These are phyloP conservation scores for Antheraea pernyi DNA, from an alignment of 1,140 invertebrate genomes.

Conservation along the genomic window DNA sequence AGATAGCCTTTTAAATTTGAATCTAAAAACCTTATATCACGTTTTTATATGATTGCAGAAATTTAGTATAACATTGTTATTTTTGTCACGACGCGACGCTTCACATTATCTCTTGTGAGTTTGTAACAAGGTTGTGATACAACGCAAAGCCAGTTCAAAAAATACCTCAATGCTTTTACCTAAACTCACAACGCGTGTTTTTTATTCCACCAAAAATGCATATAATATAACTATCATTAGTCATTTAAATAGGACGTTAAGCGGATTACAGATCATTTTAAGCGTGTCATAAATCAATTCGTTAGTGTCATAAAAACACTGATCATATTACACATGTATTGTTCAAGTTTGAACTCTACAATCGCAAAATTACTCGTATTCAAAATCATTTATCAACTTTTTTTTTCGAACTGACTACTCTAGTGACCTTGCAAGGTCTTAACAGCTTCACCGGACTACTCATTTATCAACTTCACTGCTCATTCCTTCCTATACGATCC, in stretches of 20 bases:
- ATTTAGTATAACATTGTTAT: background rate
- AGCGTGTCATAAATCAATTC: too few species aligned
- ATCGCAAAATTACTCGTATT: too few species aligned
- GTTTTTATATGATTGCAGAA: background rate
- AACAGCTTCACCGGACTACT: too few species aligned
- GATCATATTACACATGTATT: too few species aligned
- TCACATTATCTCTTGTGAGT: background rate
- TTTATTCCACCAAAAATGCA: background rate
- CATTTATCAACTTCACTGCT: too few species aligned
- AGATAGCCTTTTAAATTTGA: background rate
- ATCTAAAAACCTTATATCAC: background rate
- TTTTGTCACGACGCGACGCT: background rate
- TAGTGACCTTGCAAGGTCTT: too few species aligned
- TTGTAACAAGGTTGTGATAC: slow-evolving; percentile 4
- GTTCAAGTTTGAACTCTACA: too few species aligned
- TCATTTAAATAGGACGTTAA: background rate
- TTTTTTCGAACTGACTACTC: too few species aligned
- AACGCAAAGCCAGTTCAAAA: slow-evolving; percentile 2
- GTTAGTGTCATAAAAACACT: too few species aligned
- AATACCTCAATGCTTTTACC: slow-evolving; percentile 11
- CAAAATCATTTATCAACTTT: too few species aligned
- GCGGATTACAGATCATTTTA: too few species aligned
- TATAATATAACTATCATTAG: background rate
- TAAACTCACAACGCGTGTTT: background rate
- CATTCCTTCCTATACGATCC: too few species aligned